A percentile compares a stretch with the other conserved stretches of the same genome.
Conservation (phyloP, 2,113 vertebrate genomes). For the Carlito syrichta region DNA sequence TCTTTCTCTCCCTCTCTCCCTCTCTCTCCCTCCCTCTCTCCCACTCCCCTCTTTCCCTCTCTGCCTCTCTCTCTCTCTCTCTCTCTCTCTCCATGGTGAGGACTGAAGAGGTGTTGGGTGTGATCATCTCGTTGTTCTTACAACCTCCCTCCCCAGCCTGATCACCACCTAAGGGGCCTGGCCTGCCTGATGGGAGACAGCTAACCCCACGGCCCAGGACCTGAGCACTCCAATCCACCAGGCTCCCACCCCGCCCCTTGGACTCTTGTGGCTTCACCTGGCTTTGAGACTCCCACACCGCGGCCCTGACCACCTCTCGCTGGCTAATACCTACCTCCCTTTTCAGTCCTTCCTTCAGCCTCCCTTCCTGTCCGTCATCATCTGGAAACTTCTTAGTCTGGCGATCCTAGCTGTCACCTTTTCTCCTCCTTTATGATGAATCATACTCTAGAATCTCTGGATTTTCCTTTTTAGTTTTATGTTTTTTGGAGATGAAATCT, state of each 20-base stretch:
- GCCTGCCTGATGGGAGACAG: not conserved
- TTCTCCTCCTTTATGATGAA: not conserved
- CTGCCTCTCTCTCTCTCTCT: not conserved
- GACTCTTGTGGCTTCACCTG: no score
- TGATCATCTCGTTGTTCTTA: no score
- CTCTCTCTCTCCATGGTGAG: not conserved
- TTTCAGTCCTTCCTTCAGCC: not conserved
- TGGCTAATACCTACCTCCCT: not conserved
- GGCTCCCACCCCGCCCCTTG: not conserved
- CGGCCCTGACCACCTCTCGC: not conserved
- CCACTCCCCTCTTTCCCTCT: not conserved
- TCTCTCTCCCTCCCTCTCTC: not conserved
- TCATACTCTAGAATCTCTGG: not conserved
- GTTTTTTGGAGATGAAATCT: no score
- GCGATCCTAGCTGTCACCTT: no score
- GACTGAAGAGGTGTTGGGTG: not conserved
- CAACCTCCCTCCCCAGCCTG: not conserved
- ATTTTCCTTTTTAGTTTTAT: no score
- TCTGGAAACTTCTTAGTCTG: not conserved
- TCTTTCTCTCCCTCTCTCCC: not conserved
- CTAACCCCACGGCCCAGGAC: not conserved
- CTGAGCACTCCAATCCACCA: not conserved
- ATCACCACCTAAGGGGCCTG: not conserved
- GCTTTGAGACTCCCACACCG: not conserved
- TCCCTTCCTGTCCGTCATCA: not conserved